Conservation (phyloP, 2,113 vertebrate genomes). For the Grammomys surdaster region DNA sequence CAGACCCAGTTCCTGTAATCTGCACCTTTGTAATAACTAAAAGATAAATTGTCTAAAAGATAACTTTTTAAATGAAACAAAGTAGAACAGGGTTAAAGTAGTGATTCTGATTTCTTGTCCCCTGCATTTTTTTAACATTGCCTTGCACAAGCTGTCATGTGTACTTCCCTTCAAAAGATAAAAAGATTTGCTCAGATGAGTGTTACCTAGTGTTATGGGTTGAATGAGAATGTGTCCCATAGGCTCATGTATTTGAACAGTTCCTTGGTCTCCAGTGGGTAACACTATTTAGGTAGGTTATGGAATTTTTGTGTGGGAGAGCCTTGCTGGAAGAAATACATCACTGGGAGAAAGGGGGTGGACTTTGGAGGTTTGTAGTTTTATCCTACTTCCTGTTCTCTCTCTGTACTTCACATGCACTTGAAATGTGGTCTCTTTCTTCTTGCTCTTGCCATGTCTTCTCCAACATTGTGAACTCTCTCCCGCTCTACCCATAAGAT, state of each 20-base stretch:
- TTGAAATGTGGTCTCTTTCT: not conserved
- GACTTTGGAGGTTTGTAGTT: not conserved
- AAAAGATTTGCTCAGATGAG: not conserved
- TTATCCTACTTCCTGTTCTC: not conserved
- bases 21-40: not conserved
- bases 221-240: too few species aligned
- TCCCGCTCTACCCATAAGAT: not conserved
- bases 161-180: not conserved
- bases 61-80: conserved; percentile 29
- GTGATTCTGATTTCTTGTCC: not conserved
- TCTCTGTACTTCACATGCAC: not conserved
- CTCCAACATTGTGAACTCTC: not conserved
- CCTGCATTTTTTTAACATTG: not conserved
- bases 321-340: not conserved
- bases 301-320: too few species aligned
- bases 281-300: not conserved
- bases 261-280: not conserved
- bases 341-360: not conserved
- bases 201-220: not conserved
- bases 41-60: not conserved
- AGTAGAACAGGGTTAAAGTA: not conserved
- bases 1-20: not conserved
- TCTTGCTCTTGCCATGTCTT: not conserved
- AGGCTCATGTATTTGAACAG: not conserved
- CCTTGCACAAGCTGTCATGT: not conserved